A percentile compares a stretch with the other conserved stretches of the same genome.
Evolutionary conservation across 1,140 invertebrate genomes (phyloP).

Genomic region (Copidosoma floridanum): DNA sequence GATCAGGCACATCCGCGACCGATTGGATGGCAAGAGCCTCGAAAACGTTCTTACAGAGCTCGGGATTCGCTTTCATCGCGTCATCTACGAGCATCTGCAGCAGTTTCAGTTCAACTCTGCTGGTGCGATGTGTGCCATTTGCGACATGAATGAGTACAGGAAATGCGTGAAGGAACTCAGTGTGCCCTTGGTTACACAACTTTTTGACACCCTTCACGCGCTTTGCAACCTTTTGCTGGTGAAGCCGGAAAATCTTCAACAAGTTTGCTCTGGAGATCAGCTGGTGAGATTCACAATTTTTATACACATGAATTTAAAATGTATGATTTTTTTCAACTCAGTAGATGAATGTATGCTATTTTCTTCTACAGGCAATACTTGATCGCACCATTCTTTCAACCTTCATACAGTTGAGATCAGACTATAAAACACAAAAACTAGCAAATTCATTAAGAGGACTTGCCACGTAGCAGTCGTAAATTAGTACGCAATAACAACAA

Average conservation of each 20-base stretch:
- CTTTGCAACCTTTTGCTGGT: slow-evolving; percentile 94
- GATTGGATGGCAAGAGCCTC: slow-evolving; percentile 92
- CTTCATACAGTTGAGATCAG: slow-evolving; percentile 90
- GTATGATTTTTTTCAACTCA: no score
- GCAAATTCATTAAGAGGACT: slow-evolving; percentile 65
- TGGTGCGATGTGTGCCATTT: slow-evolving; percentile 96
- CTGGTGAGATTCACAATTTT: slow-evolving; percentile 65
- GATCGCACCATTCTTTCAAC: slow-evolving; percentile 83
- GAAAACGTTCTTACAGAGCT: slow-evolving; percentile 84
- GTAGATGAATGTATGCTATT: not conserved
- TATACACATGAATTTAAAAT: not conserved
- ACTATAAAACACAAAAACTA: slow-evolving; percentile 86
- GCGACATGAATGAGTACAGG: slow-evolving; percentile 94
- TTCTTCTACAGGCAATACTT: slow-evolving; percentile 72
- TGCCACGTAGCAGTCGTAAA: slow-evolving; percentile 37
- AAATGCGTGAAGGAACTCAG: slow-evolving; percentile 76
- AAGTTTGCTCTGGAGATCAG: slow-evolving; percentile 91
- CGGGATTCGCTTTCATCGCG: slow-evolving; percentile 85
- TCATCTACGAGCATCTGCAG: slow-evolving; percentile 94
- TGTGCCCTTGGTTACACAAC: slow-evolving; percentile 73
- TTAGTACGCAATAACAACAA: no score
- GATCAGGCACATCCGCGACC: slow-evolving; percentile 76
- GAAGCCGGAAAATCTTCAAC: slow-evolving; percentile 92
- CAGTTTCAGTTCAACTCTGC: slow-evolving; percentile 95
- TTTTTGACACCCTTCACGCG: slow-evolving; percentile 94